Base-by-base conservation (phyloP, 2,797 vertebrate genomes). In the Pseudochaenichthys georgianus region DNA sequence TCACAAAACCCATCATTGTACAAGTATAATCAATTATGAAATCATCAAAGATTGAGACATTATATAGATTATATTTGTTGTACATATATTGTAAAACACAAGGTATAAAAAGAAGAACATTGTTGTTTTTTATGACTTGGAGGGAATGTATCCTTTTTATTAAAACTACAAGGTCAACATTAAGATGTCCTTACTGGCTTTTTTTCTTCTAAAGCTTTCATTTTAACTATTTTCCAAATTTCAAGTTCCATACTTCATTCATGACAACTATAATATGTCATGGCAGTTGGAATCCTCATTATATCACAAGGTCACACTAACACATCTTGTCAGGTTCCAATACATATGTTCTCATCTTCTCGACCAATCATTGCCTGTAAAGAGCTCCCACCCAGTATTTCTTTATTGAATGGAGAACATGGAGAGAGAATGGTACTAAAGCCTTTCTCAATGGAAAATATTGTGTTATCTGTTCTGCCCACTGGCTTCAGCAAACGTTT, bases 11-110 rank as follows among this genome's bases (percentile, higher is more conserved):
- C 11, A 34, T 45, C 5, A 28, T 0, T 11, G 43, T 15, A 21
- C 9, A 43, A 6, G 15, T 47, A n/a, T n/a, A 12, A 17, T 64
- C 13, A 15, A 54, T 53, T 42, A 23, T 58, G 16, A 73, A 83
- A 50, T 77, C 5, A 34, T 5, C 21, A 19, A 21, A 9, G 19
- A 46, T 42, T 54, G 42, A 50, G 17, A 10, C 13, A 53, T 55
- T 41, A n/a, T 41, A 61, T 2, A 12, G 38, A 28, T 54, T 12
- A 28, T 17, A 28, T 21, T n/a, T 31, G 43, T 6, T 19, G 3
- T 3, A 16, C 28, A 38, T 38, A 38, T 38, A 38, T 3, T 7
- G 0, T 19, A 3, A 19, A 8, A 57, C 2, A 23, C 9, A 41
- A 31, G 42, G 9, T 46, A 7, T 65, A 34, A n/a, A 42, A 51